Evolutionary conservation across 30 jellyfish, hydroid and myxozoan species (phyloP), one percentile per base, ranked within the genome.

Genomic region (Pelagia noctiluca): DNA sequence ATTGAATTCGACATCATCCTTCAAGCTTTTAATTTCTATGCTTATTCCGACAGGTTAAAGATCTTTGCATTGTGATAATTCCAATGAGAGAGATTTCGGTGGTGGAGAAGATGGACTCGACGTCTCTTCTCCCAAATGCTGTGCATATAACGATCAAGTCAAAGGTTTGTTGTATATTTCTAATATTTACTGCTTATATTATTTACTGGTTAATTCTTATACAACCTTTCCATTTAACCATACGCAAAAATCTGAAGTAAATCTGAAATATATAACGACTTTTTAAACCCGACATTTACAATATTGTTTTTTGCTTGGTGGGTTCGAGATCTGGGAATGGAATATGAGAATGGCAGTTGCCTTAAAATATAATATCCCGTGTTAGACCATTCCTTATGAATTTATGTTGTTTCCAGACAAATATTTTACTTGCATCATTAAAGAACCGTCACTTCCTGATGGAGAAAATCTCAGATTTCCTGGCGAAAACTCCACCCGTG

Each of bases 71-170:
- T 13, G 95, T 85, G 18, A 85, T 91, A 22, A 80, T 91, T 23
- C 98, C 98, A 18, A 91, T 91, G 98, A 80, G 98, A 18, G 98
- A 91, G 75, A 83, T 91, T 26, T 91, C 98, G 5, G 96, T 91
- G 48, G 98, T 91, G 35, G 98, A 91, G 69, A 91, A 86, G 83
- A 91, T 86, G 98, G 92, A 76, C 38, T 53, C 96, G 2, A 85
- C 98, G 5, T 72, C 94, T 35, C 64, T 91, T 65, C 74, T 91
- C 5, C 95, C 98, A 38, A 91, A 69, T 80, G 98, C 98, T 46
- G 95, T 91, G 32, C 96, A 85, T 33, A 91, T 91, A 32, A 91
- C 98, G 2, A 91, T 95, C 10, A 91, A 91, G 71, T 71, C 96
- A 26, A 91, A 82, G 96, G 98, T 90, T n/a, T 13, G 48, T 18